Evolutionary conservation across 2,113 vertebrate species (phyloP), one percentile per base, ranked within the genome.

Genomic region (Myotis brandtii): DNA sequence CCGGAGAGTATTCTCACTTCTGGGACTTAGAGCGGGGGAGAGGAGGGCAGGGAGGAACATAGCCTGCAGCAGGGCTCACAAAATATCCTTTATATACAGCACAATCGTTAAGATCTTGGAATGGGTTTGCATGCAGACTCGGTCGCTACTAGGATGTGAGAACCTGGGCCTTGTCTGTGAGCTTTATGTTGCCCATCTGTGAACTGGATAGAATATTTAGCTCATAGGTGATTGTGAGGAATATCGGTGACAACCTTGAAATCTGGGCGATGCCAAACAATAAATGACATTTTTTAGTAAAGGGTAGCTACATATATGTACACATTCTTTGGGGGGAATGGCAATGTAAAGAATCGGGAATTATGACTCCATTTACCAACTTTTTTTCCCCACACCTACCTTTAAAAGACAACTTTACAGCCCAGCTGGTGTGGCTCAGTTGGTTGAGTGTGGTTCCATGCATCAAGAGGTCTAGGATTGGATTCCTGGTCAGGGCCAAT

Each of bases 351-450:
- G 69, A 80, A 79, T n/a, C 16, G 46, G 23, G 37, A 76, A 77
- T 64, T 84, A 48, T 34, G 46, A 11, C 27, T 79, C 72, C 9
- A 4, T 94, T 91, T 95, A 91, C 32, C 50, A 32, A 30, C 6
- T 17, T 50, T 69, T 46, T 59, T 9, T 40, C 16, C 70, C 0
- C 12, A 18, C 17, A 56, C 18, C 48, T 52, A 56, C 7, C 16
- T 88, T 91, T 91, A 34, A 83, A 88, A 94, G 40, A 34, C 64
- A 92, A 21, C 43, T 69, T 75, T 69, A 32, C 23, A 62, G 25
- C 59, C 25, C 59, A 62, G 9, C 23, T 62, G 59, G 59, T 62
- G 10, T 62, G 59, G 25, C 25, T 62, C 59, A 4, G 59, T 11
- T 62, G 59, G 59, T 12, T 59, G 56, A 59, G 23, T 59, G 9